Evolutionary conservation across 2,797 vertebrate genomes (phyloP).

Genomic region (Meda fulgida): DNA sequence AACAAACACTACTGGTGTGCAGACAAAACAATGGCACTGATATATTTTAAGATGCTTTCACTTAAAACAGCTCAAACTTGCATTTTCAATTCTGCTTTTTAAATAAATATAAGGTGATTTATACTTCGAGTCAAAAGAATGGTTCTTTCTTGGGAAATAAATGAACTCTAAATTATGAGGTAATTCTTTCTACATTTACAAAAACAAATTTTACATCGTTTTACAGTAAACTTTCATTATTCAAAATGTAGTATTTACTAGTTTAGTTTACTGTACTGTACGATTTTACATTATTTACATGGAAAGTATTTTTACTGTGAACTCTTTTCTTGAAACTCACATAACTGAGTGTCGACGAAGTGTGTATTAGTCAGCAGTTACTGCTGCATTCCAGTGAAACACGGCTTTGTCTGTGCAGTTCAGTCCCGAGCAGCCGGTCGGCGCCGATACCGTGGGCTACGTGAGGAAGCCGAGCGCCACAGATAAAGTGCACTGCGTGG

Average conservation of each 20-base stretch:
- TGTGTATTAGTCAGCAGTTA: background rate
- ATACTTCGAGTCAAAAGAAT: background rate
- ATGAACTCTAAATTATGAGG: background rate
- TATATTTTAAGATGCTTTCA: too few species aligned
- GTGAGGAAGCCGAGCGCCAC: slow-evolving; percentile 64
- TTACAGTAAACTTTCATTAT: background rate
- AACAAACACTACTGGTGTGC: too few species aligned
- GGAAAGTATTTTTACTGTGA: background rate
- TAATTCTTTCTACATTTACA: background rate
- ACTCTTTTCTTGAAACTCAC: background rate
- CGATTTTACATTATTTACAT: background rate
- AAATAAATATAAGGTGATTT: background rate
- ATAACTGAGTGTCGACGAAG: background rate
- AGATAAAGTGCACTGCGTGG: slow-evolving; percentile 77
- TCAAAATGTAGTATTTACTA: background rate
- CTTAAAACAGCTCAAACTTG: too few species aligned
- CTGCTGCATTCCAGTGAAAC: background rate
- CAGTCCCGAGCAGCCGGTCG: slow-evolving; percentile 67
- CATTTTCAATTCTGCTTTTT: background rate
- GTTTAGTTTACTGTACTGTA: background rate
- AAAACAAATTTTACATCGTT: background rate
- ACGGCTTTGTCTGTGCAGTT: slow-evolving; percentile 64
- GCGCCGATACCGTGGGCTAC: slow-evolving; percentile 66
- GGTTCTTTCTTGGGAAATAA: background rate
- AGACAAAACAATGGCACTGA: too few species aligned